Evolutionary conservation across 1,140 invertebrate species (phyloP), one percentile per base, ranked within the genome.

Genomic region (Telenomus remus): DNA sequence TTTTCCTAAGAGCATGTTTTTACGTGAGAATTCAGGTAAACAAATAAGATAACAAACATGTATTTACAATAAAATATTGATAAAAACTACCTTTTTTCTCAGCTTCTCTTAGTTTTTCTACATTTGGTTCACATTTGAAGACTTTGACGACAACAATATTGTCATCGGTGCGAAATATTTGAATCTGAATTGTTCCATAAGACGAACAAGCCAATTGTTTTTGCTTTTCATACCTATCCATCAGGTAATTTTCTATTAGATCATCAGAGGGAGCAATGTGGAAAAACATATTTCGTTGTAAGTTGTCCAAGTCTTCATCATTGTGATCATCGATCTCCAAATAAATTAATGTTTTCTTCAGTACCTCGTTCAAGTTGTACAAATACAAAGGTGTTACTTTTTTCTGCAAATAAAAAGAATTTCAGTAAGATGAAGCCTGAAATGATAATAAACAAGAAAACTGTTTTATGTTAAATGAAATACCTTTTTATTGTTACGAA

Each of bases 401-500:
- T 43, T 60, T 60, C 57, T 60, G 19, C 12, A 33, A 60, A 13
- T 49, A 48, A 19, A 37, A 48, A 42, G 12, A 42, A 53, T 11
- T 16, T 1, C 1, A 16, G 19, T 19, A 42, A 1, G 15, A 54
- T 54, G 13, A 8, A 13, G 49, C 10, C 39, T 2, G 13, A 3
- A 13, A 44, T 13, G 43, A 44, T 7, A 44, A 44, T 44, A 39
- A 11, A 39, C 8, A 9, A 39, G 1, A 11, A 39, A 39, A 39
- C n/a, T n/a, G n/a, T n/a, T n/a, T n/a, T n/a, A n/a, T n/a, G n/a
- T 44, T 3, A 44, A 13, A 12, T 4, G 2, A 39, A 39, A 39
- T 44, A 49, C 59, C 19, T n/a, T 51, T 53, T 63, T 63, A n/a
- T n/a, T n/a, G n/a, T n/a, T n/a, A 0, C 14, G 13, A 34, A 63